Conservation (phyloP, 1,140 invertebrate species). For the Radopholus similis region DNA sequence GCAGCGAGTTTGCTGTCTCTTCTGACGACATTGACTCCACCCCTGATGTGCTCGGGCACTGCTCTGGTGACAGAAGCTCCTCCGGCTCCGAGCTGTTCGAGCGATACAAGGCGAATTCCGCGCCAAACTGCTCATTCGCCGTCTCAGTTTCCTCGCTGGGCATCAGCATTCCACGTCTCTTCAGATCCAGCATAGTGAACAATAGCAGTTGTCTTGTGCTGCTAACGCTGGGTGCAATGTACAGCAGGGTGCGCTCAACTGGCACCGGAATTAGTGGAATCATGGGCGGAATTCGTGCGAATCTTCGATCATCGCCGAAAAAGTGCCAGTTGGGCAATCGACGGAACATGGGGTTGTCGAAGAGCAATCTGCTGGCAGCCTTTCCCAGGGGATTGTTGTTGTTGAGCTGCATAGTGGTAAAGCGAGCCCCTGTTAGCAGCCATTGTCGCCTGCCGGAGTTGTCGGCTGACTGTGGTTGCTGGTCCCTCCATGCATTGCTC, state of each 20-base stretch:
- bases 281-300: conserved; percentile 1
- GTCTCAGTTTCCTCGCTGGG: background rate
- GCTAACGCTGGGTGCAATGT: conserved; percentile 10
- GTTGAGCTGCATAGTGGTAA: conserved; percentile 1
- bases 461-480: background rate
- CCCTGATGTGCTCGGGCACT: conserved; percentile 15
- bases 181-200: conserved; percentile 5
- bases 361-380: background rate
- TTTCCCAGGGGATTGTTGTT: background rate
- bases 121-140: background rate
- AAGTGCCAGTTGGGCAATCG: conserved; percentile 18
- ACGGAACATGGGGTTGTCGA: conserved; percentile 16
- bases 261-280: conserved; percentile 12
- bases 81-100: conserved; percentile 7
- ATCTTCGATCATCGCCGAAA: conserved; percentile 11
- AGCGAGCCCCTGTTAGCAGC: too few relatives aligned
- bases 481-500: background rate
- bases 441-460: too few relatives aligned
- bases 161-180: background rate
- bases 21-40: conserved; percentile 15
- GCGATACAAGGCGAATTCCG: background rate
- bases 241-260: conserved; percentile 8
- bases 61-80: background rate
- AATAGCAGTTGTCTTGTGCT: conserved; percentile 7
- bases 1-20: background rate